phyloP scores from a whole-genome alignment of 2,113 vertebrate genomes.

The Podarcis cretensis region DNA sequence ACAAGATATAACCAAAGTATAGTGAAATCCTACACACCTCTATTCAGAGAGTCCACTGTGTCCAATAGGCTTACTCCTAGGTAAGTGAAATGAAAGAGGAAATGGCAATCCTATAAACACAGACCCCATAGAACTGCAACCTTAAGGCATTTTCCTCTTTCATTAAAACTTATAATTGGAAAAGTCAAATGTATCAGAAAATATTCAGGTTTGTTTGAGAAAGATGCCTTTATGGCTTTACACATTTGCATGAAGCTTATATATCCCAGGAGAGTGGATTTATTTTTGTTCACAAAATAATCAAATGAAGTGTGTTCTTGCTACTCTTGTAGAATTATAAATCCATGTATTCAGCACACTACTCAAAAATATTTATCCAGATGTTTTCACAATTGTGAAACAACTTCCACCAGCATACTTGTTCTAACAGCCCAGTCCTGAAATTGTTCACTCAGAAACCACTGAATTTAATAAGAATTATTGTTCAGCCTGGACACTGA shows the following conservation, averaged over 20 bases:
- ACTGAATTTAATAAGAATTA: background rate
- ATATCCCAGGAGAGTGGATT: background rate
- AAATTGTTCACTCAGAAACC: background rate
- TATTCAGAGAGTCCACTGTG: too few relatives aligned
- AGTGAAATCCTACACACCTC: too few relatives aligned
- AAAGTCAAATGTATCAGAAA: background rate
- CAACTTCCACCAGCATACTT: background rate
- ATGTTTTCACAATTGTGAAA: background rate
- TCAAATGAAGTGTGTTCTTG: background rate
- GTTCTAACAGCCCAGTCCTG: background rate
- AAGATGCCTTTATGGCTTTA: background rate
- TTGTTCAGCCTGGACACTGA: too few relatives aligned
- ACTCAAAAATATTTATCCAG: background rate
- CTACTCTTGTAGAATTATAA: background rate
- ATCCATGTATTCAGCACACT: background rate
- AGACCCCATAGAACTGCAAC: too few relatives aligned
- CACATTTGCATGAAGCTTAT: background rate
- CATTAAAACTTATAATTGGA: background rate
- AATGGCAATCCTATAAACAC: too few relatives aligned
- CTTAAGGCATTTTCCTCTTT: background rate
- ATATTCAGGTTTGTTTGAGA: background rate
- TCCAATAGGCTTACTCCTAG: background rate
- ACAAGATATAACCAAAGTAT: slow-evolving; percentile 10
- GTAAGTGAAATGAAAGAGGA: too few relatives aligned
- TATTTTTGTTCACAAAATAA: background rate